Conservation (phyloP, 2,113 vertebrate species). For the Poicephalus meyeri region DNA sequence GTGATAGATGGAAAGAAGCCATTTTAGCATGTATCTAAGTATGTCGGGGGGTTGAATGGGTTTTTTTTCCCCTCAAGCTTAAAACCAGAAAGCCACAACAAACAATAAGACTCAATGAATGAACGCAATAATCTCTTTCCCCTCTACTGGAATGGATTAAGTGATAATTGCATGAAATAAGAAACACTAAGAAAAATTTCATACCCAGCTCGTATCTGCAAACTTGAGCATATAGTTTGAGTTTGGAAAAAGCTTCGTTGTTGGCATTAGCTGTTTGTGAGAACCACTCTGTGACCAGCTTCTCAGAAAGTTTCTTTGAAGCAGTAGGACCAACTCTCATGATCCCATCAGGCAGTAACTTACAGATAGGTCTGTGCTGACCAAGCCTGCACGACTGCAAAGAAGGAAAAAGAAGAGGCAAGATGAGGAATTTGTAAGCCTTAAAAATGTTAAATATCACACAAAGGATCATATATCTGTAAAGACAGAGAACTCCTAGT, state of each 20-base stretch:
- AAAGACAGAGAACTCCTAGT: not conserved
- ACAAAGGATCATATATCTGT: not conserved
- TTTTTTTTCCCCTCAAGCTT: not conserved
- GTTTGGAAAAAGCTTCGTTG: constrained; percentile 92
- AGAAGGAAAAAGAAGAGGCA: not conserved
- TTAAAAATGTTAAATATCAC: not conserved
- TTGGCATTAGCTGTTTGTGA: constrained; percentile 87
- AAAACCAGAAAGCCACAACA: not conserved
- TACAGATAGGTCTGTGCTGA: constrained; percentile 96
- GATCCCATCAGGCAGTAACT: constrained; percentile 90
- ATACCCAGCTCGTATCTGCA: constrained; percentile 95
- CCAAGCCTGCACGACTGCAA: constrained; percentile 94
- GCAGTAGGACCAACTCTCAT: constrained; percentile 89
- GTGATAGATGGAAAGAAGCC: not conserved
- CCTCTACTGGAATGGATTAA: not conserved
- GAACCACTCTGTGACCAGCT: constrained; percentile 96
- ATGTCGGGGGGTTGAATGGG: fast-evolving
- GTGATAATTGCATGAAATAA: not conserved
- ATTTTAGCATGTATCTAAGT: not conserved
- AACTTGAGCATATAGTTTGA: constrained; percentile 97
- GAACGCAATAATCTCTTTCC: not conserved
- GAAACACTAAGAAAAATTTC: not conserved
- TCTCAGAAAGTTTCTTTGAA: constrained; percentile 88
- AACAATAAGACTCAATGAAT: not conserved
- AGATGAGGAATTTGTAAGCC: not conserved